Percentiles rank a stretch among this genome's conserved stretches.
Conservation (phyloP, 2,797 vertebrate species). For the Artibeus lituratus region DNA sequence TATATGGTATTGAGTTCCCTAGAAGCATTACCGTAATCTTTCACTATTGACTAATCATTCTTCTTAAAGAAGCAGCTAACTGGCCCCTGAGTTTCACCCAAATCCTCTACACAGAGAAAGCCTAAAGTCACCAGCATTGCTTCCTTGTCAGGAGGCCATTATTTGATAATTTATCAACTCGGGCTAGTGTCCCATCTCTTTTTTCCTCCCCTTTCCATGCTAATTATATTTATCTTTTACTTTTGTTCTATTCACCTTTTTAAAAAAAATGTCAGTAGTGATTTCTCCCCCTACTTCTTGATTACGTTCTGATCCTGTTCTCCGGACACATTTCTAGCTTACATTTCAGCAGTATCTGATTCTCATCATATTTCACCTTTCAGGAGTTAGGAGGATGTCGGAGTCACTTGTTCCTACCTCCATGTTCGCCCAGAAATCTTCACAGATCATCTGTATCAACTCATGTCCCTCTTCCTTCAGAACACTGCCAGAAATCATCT, state of each 20-base stretch:
- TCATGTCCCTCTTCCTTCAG: constrained; percentile 24
- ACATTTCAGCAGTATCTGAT: background rate
- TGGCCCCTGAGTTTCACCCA: background rate
- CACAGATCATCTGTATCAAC: constrained; percentile 54
- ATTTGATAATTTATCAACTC: background rate
- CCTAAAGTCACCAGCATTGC: background rate
- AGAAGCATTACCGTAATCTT: background rate
- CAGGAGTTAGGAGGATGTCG: background rate
- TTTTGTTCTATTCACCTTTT: background rate
- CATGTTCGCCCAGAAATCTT: constrained; percentile 16
- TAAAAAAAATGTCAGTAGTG: background rate
- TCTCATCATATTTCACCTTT: constrained; percentile 27
- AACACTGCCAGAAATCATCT: constrained; percentile 16
- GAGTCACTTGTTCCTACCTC: background rate
- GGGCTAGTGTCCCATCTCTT: background rate
- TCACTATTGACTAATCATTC: background rate
- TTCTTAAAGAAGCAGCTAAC: background rate
- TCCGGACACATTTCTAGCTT: background rate
- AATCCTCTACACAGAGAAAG: background rate
- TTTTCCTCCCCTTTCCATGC: background rate
- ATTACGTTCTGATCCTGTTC: background rate
- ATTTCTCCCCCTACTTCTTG: background rate
- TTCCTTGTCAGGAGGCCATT: background rate
- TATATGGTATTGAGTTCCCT: background rate
- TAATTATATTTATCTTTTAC: background rate